These are phyloP conservation scores for Chionodraco myersi DNA, from an alignment of 2,113 vertebrate genomes.

Conservation along the genomic window DNA sequence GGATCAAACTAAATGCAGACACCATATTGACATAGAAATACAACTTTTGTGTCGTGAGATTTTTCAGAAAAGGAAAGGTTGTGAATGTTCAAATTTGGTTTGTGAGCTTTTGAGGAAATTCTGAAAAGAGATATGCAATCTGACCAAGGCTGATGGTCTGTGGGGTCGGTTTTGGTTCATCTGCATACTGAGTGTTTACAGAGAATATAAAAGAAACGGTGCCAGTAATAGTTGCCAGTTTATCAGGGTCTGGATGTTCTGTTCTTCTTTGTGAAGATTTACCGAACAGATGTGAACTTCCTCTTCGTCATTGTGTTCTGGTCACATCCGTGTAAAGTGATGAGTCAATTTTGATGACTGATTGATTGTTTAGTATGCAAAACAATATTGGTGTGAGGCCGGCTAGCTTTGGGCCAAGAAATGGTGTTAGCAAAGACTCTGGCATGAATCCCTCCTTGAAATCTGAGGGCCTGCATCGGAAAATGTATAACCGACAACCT, in stretches of 20 bases:
- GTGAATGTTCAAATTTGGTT: neutral
- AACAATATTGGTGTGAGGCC: neutral
- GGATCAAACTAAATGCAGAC: neutral
- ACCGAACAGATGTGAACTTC: neutral
- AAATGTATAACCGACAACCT: neutral
- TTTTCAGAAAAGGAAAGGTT: neutral
- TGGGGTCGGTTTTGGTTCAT: neutral
- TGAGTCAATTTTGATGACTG: neutral
- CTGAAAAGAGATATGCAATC: neutral
- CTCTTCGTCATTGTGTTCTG: neutral
- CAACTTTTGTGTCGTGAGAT: neutral
- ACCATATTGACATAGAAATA: neutral
- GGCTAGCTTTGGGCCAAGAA: neutral
- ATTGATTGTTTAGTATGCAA: neutral
- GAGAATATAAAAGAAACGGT: neutral
- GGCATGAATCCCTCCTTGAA: neutral
- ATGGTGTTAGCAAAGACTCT: neutral
- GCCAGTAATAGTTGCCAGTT: neutral
- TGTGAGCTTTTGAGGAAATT: neutral
- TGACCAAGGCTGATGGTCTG: neutral
- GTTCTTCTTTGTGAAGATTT: conserved; percentile 4
- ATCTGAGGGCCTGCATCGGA: too few species aligned
- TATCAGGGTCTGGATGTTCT: neutral
- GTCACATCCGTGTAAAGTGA: neutral
- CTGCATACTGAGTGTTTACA: neutral